Evolutionary conservation across 2,888 invertebrate genomes (phyloP).

Genomic region (Apamea monoglypha): DNA sequence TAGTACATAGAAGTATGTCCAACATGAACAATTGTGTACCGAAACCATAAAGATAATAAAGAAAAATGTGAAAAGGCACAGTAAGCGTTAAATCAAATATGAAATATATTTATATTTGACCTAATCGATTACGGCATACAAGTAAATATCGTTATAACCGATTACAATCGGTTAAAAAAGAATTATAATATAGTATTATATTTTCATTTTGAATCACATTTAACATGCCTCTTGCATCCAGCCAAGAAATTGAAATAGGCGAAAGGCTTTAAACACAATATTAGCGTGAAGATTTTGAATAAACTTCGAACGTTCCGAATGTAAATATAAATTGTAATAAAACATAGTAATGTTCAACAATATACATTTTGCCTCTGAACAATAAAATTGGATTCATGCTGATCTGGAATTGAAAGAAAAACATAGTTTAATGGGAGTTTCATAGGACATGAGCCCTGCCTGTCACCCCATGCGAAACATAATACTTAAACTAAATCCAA

Average conservation of each 20-base stretch:
- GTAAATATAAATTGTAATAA: slow-evolving; percentile 65
- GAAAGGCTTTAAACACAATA: slow-evolving; percentile 64
- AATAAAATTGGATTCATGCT: slow-evolving; percentile 67
- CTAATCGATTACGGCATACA: slow-evolving; percentile 58
- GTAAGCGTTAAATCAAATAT: slow-evolving; percentile 45
- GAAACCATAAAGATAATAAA: slow-evolving; percentile 30
- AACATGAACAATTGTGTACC: slow-evolving; percentile 31
- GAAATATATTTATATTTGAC: slow-evolving; percentile 42
- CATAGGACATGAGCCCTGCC: slow-evolving; percentile 43
- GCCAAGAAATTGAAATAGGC: slow-evolving; percentile 71
- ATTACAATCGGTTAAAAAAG: slow-evolving; percentile 57
- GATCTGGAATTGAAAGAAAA: slow-evolving; percentile 60
- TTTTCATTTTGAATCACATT: slow-evolving; percentile 63
- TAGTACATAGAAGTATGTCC: slow-evolving; percentile 16
- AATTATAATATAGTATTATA: slow-evolving; percentile 57
- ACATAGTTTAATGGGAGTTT: slow-evolving; percentile 43
- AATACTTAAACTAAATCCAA: slow-evolving; percentile 37
- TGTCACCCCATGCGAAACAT: slow-evolving; percentile 45
- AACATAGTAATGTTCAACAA: slow-evolving; percentile 60
- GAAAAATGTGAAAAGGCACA: slow-evolving; percentile 9
- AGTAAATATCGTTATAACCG: slow-evolving; percentile 52
- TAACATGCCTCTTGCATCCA: slow-evolving; percentile 62
- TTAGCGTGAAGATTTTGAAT: slow-evolving; percentile 67
- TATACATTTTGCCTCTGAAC: slow-evolving; percentile 63
- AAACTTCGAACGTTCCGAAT: slow-evolving; percentile 54